phyloP scores from a whole-genome alignment of 2,888 invertebrate species.

The Cataglyphis livida region DNA sequence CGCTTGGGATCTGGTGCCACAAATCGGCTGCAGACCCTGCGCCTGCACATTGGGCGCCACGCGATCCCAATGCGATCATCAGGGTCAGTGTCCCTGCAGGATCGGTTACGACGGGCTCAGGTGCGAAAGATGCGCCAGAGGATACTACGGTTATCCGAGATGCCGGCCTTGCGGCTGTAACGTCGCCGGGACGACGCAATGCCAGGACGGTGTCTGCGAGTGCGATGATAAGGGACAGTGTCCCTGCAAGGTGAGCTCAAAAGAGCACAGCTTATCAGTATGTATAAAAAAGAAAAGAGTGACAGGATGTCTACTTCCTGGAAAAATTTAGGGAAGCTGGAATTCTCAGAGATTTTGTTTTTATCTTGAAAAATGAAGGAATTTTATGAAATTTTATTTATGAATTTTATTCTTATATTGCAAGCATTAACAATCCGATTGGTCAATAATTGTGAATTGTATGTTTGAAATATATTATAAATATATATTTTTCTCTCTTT shows the following conservation, averaged over 20 bases:
- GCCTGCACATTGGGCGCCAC: conserved; percentile 92
- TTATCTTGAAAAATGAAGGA: too few relatives aligned
- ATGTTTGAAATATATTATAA: too few relatives aligned
- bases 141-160: conserved; percentile 95
- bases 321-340: too few relatives aligned
- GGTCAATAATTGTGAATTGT: too few relatives aligned
- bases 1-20: conserved; percentile 92
- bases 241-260: conserved; percentile 92
- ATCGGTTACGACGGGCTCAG: conserved; percentile 91
- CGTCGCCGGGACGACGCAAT: conserved; percentile 89
- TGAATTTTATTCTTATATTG: too few relatives aligned
- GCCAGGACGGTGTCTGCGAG: conserved; percentile 89
- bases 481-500: too few relatives aligned
- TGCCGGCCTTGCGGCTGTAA: conserved; percentile 95
- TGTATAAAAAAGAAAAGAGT: background rate
- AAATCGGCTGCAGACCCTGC: conserved; percentile 93
- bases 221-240: conserved; percentile 93
- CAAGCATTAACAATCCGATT: too few relatives aligned
- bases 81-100: conserved; percentile 92
- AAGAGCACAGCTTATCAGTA: background rate
- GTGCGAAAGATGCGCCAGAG: conserved; percentile 94
- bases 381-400: too few relatives aligned
- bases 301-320: too few relatives aligned
- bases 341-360: too few relatives aligned
- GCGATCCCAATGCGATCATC: conserved; percentile 89